Base-by-base conservation (phyloP, 2,113 vertebrate species). In the Macrotus californicus region DNA sequence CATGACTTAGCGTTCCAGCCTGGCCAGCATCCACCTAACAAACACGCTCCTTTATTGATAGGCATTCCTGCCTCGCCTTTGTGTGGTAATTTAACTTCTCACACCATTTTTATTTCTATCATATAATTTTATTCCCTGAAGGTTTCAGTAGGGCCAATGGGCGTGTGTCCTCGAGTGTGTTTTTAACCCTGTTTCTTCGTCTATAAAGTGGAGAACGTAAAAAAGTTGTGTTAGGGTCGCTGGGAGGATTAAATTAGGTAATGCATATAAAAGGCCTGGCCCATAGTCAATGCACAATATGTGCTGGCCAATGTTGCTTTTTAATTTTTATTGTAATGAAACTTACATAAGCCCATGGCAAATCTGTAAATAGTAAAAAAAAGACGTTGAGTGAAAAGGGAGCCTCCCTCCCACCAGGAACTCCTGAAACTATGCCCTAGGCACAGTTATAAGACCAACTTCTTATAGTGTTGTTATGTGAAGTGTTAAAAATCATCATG, bases 241-340 rank as follows among this genome's bases (percentile, higher is more conserved):
- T 69, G 16, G 46, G 24, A 94, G 52, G 59, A 87, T 80, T 89
- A 73, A 81, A 50, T 91, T 59, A 95, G n/a, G 66, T 80, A 73
- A 96, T 88, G 43, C 69, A 31, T 52, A 84, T 76, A 85, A 92
- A 97, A 94, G 26, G 18, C 70, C 36, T 67, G 91, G 84, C 43
- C 92, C 59, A 52, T 15, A 66, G 64, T 79, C 82, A 56, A 88
- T 50, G 46, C n/a, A 83, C 56, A 89, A 16, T 67, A 87, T 84
- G 48, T 85, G 24, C 11, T 90, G 91, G 84, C 70, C 85, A 87
- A 43, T 36, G 50, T 50, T 70, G 14, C 43, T 83, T 81, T 80
- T 54, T 66, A 83, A 84, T 56, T 93, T 94, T 94, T 94, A 87
- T 93, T 92, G 59, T 84, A 84, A 72, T 84, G 70, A 96, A 92